phyloP scores from a whole-genome alignment of 2,797 vertebrate species.

The Ciconia nigra region DNA sequence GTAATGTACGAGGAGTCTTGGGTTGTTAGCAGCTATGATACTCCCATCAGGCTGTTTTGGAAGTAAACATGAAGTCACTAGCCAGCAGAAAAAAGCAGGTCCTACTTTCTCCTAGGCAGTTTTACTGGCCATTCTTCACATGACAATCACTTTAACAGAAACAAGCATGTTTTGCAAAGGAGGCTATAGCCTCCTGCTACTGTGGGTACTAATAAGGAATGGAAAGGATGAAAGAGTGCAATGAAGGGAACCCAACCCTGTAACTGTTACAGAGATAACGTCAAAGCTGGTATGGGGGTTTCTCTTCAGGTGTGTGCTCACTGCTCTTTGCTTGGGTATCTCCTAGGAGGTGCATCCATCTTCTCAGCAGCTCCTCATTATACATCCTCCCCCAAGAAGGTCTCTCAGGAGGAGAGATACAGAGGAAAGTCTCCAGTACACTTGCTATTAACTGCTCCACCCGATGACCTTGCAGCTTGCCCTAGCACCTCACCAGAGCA shows the following conservation, averaged over 20 bases:
- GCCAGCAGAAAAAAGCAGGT: background rate
- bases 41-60: background rate
- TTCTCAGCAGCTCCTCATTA: constrained; percentile 23
- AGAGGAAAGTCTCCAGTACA: constrained; percentile 79
- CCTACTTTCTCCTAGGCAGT: background rate
- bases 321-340: background rate
- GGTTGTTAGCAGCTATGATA: background rate
- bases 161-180: background rate
- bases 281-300: background rate
- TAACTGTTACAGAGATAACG: fast-evolving
- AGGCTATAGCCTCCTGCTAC: background rate
- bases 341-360: constrained; percentile 21
- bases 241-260: background rate
- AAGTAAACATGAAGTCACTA: background rate
- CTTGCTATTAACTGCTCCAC: constrained; percentile 71
- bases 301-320: background rate
- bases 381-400: constrained; percentile 46
- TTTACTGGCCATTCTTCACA: background rate
- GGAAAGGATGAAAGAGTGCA: background rate
- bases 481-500: background rate
- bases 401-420: background rate
- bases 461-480: background rate
- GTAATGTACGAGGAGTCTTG: fast-evolving
- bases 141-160: background rate
- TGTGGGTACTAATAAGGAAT: background rate